phyloP scores from a whole-genome alignment of 2,888 invertebrate species.

The Molanna angustata region DNA sequence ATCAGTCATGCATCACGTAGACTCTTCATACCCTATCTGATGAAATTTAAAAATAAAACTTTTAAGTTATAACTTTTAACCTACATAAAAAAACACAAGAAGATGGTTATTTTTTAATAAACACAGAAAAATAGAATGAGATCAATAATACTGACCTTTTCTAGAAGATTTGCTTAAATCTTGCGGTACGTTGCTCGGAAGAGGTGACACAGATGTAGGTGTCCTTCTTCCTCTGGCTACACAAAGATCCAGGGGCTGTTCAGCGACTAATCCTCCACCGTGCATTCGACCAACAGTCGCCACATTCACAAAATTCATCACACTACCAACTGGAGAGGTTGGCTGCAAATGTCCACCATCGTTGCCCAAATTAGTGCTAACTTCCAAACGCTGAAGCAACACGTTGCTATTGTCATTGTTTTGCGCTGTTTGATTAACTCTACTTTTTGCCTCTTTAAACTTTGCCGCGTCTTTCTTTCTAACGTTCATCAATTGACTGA shows the following conservation, averaged over 20 bases:
- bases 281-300: slow-evolving; percentile 22
- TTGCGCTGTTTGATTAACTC: background rate
- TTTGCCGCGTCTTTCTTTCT: slow-evolving; percentile 25
- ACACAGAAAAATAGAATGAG: no score
- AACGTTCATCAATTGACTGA: slow-evolving; percentile 29
- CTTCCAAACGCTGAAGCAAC: slow-evolving; percentile 8
- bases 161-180: slow-evolving; percentile 30
- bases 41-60: no score
- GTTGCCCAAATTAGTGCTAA: background rate
- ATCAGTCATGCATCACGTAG: no score
- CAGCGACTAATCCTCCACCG: slow-evolving; percentile 36
- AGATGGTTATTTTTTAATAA: no score
- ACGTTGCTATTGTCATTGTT: slow-evolving; percentile 4
- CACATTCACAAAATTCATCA: slow-evolving; percentile 26
- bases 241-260: slow-evolving; percentile 60
- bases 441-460: slow-evolving; percentile 16
- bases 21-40: no score
- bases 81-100: no score
- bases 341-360: no score
- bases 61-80: no score
- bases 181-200: slow-evolving; percentile 17
- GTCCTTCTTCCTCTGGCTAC: slow-evolving; percentile 54
- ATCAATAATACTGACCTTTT: slow-evolving; percentile 34
- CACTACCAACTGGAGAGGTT: slow-evolving; percentile 14
- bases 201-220: slow-evolving; percentile 32